A percentile compares a stretch with the other conserved stretches of the same genome.
phyloP scores from a whole-genome alignment of 2,888 invertebrate genomes.

The Hypercompe scribonia region DNA sequence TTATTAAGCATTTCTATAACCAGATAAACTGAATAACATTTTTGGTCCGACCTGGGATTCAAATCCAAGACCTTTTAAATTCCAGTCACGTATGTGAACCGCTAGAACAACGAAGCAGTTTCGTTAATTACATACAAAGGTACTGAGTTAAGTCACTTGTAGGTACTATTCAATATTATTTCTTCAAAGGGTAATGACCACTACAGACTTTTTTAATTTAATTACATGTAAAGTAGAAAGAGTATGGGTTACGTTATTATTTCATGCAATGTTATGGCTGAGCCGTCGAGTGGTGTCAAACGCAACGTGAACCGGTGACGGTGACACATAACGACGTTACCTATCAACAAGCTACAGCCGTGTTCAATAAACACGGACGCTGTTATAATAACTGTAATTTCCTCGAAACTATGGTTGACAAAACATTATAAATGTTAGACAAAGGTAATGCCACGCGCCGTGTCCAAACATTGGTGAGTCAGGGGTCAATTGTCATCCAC shows the following conservation, averaged over 20 bases:
- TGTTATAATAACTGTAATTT: slow-evolving; percentile 65
- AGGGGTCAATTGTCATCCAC: slow-evolving; percentile 38
- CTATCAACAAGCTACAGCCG: slow-evolving; percentile 47
- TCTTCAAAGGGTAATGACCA: no score
- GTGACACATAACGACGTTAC: slow-evolving; percentile 40
- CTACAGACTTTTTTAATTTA: no score
- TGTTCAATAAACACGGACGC: slow-evolving; percentile 70
- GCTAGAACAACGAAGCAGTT: no score
- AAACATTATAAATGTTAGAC: slow-evolving; percentile 70
- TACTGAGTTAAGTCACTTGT: no score
- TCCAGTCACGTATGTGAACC: no score
- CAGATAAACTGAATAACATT: no score
- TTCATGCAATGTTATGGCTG: slow-evolving; percentile 45
- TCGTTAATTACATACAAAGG: no score
- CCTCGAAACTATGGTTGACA: slow-evolving; percentile 77
- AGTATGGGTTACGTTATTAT: background rate
- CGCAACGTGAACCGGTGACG: slow-evolving; percentile 19
- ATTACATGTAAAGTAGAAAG: background rate
- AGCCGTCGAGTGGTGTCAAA: slow-evolving; percentile 22
- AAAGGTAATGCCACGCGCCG: slow-evolving; percentile 83
- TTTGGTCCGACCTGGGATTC: no score
- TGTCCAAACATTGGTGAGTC: slow-evolving; percentile 76
- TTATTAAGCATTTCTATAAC: no score
- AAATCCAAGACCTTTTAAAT: no score
- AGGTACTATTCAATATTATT: no score